Percentiles rank a stretch among this genome's conserved stretches.
Conservation (phyloP, 1,140 invertebrate species). For the Sinonovacula constricta region DNA sequence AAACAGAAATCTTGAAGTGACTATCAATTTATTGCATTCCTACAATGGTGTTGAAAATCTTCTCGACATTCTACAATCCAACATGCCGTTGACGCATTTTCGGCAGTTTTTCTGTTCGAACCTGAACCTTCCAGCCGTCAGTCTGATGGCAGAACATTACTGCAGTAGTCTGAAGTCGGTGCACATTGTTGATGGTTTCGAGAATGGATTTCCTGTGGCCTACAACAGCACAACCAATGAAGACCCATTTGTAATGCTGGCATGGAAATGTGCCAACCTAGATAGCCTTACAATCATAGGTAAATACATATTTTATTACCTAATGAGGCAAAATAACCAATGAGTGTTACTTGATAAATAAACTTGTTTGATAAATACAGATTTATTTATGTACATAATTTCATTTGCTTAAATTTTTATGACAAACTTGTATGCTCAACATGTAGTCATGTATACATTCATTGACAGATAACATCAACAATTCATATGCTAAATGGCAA, state of each 20-base stretch:
- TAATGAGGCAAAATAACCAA: neutral
- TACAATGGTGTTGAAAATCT: slow-evolving; percentile 84
- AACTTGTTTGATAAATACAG: neutral
- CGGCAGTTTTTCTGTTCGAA: slow-evolving; percentile 87
- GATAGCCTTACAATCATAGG: slow-evolving; percentile 84
- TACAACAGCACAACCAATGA: slow-evolving; percentile 77
- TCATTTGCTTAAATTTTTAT: neutral
- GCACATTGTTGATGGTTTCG: slow-evolving; percentile 85
- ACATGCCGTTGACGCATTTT: slow-evolving; percentile 87
- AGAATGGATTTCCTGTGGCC: slow-evolving; percentile 61
- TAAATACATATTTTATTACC: slow-evolving; percentile 63
- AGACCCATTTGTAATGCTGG: slow-evolving; percentile 87
- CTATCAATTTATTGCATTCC: slow-evolving; percentile 86
- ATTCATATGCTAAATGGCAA: too few species aligned
- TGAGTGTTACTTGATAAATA: neutral
- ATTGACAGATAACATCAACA: neutral
- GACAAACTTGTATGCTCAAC: neutral
- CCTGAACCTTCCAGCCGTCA: slow-evolving; percentile 79
- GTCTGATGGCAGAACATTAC: slow-evolving; percentile 82
- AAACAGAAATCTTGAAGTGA: slow-evolving; percentile 83
- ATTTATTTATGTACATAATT: neutral
- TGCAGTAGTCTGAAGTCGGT: slow-evolving; percentile 83
- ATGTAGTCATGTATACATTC: neutral
- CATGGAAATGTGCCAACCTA: slow-evolving; percentile 86
- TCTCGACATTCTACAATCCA: slow-evolving; percentile 83